phyloP scores from a whole-genome alignment of 1,140 invertebrate genomes.

The Pseudomyrmex concolor region DNA sequence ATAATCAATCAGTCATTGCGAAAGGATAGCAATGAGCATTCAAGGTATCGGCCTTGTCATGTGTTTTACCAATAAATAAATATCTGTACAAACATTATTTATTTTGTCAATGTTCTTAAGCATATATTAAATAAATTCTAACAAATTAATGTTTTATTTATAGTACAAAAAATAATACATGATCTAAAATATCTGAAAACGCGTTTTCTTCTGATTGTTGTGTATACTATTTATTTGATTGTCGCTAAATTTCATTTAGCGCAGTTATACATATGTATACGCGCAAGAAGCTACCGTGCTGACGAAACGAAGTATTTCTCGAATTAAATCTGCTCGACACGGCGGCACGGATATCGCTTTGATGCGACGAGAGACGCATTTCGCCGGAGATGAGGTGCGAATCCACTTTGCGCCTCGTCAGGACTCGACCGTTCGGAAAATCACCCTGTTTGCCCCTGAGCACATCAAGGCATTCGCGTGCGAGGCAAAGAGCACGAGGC shows the following conservation, averaged over 20 bases:
- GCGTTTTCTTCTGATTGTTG: too few species aligned
- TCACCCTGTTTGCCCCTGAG: conserved; percentile 47
- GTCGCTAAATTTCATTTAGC: neutral
- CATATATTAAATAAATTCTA: neutral
- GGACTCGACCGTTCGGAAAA: conserved; percentile 48
- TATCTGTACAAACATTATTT: too few species aligned
- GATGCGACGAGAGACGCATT: conserved; percentile 24
- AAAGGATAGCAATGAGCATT: too few species aligned
- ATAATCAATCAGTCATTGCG: too few species aligned
- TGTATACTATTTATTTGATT: too few species aligned
- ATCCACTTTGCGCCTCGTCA: conserved; percentile 55
- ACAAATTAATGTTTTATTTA: too few species aligned
- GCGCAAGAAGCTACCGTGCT: neutral
- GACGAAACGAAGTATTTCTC: conserved; percentile 20
- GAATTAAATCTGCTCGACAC: conserved; percentile 39
- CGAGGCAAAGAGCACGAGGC: conserved; percentile 42
- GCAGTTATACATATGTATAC: neutral
- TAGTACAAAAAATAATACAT: too few species aligned
- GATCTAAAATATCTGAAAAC: too few species aligned
- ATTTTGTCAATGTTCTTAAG: too few species aligned
- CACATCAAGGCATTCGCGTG: conserved; percentile 52
- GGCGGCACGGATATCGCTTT: neutral
- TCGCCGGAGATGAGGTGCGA: conserved; percentile 36
- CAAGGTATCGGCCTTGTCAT: too few species aligned
- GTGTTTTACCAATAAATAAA: too few species aligned